These are phyloP conservation scores for Gopherus evgoodei DNA, from an alignment of 2,113 vertebrate genomes.

Conservation along the genomic window DNA sequence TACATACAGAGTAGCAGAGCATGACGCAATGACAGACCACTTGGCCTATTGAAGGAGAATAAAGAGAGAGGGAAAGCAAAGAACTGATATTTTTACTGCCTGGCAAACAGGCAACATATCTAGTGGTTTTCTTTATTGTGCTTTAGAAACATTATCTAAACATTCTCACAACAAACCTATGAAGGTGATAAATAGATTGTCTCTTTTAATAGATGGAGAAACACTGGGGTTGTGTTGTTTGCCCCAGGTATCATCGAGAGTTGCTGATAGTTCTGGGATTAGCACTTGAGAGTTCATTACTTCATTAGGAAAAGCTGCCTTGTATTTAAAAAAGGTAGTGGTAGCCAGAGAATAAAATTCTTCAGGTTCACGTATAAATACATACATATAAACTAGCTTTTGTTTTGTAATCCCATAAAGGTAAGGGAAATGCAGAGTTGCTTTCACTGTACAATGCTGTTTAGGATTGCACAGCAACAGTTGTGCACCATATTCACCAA, in stretches of 20 bases:
- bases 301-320: not conserved
- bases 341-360: not conserved
- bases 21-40: rapidly evolving
- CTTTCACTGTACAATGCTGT: not conserved
- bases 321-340: not conserved
- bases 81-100: not conserved
- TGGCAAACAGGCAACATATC: not conserved
- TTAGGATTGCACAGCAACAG: rapidly evolving
- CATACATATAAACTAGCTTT: not conserved
- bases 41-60: rapidly evolving
- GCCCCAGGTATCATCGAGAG: not conserved
- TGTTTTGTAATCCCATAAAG: not conserved
- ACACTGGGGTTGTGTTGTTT: not conserved
- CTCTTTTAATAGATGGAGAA: not conserved
- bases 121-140: not conserved
- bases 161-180: not conserved
- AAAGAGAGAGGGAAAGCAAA: not conserved
- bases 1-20: rapidly evolving
- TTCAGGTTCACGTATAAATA: not conserved
- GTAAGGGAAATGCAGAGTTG: rapidly evolving
- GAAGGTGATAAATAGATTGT: not conserved
- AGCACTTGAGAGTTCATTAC: too few relatives aligned
- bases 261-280: rapidly evolving
- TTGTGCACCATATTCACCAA: not conserved
- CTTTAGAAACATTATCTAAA: not conserved